Percentiles rank a stretch among this genome's conserved stretches.
phyloP scores from a whole-genome alignment of 2,797 vertebrate genomes.

The Phaenicophaeus curvirostris region DNA sequence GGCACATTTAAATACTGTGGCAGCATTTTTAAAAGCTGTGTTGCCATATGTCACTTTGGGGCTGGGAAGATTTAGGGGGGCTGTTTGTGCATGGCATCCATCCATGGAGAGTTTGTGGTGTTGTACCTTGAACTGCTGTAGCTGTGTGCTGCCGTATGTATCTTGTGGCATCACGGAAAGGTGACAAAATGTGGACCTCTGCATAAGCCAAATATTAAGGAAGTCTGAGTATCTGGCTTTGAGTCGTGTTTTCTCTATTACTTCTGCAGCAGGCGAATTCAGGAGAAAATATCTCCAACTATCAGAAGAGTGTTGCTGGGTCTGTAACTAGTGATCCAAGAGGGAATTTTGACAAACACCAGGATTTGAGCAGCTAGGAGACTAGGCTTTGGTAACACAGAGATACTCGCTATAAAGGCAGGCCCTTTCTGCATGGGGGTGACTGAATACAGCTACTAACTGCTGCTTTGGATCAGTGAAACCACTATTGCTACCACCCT shows the following conservation, averaged over 20 bases:
- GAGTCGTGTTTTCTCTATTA: not conserved
- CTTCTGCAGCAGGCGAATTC: not conserved
- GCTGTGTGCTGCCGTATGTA: accelerated
- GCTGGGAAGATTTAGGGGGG: not conserved
- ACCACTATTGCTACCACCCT: not conserved
- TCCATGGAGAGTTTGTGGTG: not conserved
- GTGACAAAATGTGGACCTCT: not conserved
- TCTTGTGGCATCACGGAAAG: not conserved
- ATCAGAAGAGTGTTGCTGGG: not conserved
- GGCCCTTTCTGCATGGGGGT: not conserved
- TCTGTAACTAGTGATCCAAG: not conserved
- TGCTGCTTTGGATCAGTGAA: not conserved
- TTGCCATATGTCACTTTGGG: not conserved
- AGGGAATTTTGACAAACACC: not conserved
- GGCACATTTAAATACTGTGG: not conserved
- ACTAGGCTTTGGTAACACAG: not conserved
- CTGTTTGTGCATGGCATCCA: not conserved
- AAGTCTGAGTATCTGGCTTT: not conserved
- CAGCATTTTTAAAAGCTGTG: not conserved
- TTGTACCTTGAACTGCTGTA: not conserved
- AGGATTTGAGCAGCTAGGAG: not conserved
- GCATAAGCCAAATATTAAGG: not conserved
- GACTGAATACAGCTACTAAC: not conserved
- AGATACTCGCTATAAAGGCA: not conserved
- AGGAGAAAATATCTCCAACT: not conserved